Evolutionary conservation across 2,113 vertebrate species (phyloP), one percentile per base, ranked within the genome.

Genomic region (Heteronetta atricapilla): DNA sequence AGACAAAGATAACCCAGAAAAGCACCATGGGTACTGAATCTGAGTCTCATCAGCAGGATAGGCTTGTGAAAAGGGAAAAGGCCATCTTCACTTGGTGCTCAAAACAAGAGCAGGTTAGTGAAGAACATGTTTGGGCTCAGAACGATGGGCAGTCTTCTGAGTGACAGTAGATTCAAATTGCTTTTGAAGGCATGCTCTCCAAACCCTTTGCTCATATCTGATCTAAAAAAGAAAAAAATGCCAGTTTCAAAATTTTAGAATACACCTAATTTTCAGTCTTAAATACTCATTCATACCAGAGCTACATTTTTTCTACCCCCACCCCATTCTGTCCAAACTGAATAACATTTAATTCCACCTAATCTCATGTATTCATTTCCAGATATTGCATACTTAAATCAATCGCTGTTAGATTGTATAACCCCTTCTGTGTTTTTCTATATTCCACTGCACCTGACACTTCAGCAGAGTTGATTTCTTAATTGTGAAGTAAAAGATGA

Each of bases 401-500:
- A 74, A 38, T 34, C 46, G 15, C n/a, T 46, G 8, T 69, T 82
- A 26, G 44, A 31, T 88, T 75, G 8, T 52, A 29, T 59, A 66
- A 33, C 8, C 31, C 22, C 20, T 91, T 96, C 38, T 69, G 67
- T 31, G 46, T 89, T 92, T 95, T 88, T 68, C 34, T 94, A 36
- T 58, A 48, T 77, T 64, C 85, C 12, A 59, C 23, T 50, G 60
- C 56, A 88, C 66, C 55, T 46, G 66, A n/a, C 66, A 80, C 42
- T 95, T 90, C 42, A 52, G 44, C 67, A 88, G 53, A 90, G 55
- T 52, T 29, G 44, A 95, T 62, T 68, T 93, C 73, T 87, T 73
- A 95, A 76, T 76, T 69, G 29, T 81, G 69, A 94, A 90, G 31
- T 75, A 87, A 67, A 92, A 79, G 33, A 48, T 86, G 67, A 95